phyloP scores from a whole-genome alignment of 2,797 vertebrate species.

The Peromyscus attwateri region DNA sequence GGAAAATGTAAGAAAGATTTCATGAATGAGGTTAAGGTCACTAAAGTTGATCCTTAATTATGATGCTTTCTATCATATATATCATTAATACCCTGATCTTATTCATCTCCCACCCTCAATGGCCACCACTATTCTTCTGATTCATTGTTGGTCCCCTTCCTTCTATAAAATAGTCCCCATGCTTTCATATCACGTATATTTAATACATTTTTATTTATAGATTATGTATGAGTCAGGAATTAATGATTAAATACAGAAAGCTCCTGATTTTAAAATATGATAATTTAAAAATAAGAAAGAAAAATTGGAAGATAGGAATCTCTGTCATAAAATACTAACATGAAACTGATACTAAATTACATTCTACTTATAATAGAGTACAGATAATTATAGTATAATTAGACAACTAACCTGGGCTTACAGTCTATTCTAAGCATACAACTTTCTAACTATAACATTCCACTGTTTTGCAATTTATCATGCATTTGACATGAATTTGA shows the following conservation, averaged over 20 bases:
- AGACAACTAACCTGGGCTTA: not conserved
- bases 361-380: not conserved
- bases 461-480: not conserved
- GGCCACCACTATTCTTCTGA: not conserved
- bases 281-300: not conserved
- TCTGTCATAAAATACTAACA: not conserved
- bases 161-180: not conserved
- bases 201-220: not conserved
- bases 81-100: not conserved
- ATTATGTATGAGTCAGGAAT: not conserved
- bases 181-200: not conserved
- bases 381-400: not conserved
- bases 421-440: not conserved
- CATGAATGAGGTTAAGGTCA: not conserved
- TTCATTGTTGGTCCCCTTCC: not conserved
- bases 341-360: not conserved
- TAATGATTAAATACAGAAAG: not conserved
- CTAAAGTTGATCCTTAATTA: not conserved
- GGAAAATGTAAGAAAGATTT: not conserved
- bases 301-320: not conserved
- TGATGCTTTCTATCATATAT: not conserved
- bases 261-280: not conserved
- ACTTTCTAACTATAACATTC: not conserved
- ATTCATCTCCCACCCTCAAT: not conserved
- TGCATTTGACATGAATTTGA: not conserved